Percentiles rank a stretch among this genome's conserved stretches.
Conservation (phyloP, 2,113 vertebrate species). For the Sisor rabdophorus region DNA sequence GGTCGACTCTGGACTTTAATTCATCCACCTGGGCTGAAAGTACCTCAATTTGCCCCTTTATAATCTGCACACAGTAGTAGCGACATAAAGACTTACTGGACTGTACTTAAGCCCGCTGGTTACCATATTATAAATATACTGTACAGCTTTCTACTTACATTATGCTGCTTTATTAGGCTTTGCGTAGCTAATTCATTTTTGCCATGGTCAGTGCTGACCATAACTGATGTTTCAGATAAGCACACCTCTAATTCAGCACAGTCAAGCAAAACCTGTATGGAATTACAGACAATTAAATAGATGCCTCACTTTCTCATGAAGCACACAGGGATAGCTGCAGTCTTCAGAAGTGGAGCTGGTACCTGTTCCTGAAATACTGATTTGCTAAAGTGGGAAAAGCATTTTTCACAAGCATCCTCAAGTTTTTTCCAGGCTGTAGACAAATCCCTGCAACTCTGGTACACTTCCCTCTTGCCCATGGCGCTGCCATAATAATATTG, state of each 20-base stretch:
- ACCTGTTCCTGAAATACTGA: slow-evolving; percentile 78
- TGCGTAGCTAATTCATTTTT: slow-evolving; percentile 70
- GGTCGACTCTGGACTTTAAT: slow-evolving; percentile 57
- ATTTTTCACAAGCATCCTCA: slow-evolving; percentile 69
- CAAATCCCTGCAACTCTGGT: slow-evolving; percentile 71
- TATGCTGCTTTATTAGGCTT: slow-evolving; percentile 76
- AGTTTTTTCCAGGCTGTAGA: slow-evolving; percentile 73
- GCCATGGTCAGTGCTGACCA: slow-evolving; percentile 73
- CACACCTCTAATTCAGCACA: slow-evolving; percentile 77
- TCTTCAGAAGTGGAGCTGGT: slow-evolving; percentile 12
- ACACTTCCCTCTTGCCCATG: slow-evolving; percentile 63
- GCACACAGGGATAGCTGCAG: neutral
- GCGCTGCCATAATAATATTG: too few species aligned
- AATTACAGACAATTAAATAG: slow-evolving; percentile 12
- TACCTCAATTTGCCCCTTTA: slow-evolving; percentile 63
- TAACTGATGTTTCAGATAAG: slow-evolving; percentile 67
- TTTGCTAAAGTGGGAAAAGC: slow-evolving; percentile 68
- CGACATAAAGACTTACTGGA: neutral
- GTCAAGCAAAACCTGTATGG: slow-evolving; percentile 74
- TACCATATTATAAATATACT: slow-evolving; percentile 2
- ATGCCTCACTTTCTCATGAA: neutral
- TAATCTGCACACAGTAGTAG: slow-evolving; percentile 48
- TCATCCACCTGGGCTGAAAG: slow-evolving; percentile 60
- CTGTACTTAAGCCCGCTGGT: neutral
- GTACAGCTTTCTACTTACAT: slow-evolving; percentile 64